Evolutionary conservation across 2,888 invertebrate species (phyloP).

Genomic region (Cabera pusaria): DNA sequence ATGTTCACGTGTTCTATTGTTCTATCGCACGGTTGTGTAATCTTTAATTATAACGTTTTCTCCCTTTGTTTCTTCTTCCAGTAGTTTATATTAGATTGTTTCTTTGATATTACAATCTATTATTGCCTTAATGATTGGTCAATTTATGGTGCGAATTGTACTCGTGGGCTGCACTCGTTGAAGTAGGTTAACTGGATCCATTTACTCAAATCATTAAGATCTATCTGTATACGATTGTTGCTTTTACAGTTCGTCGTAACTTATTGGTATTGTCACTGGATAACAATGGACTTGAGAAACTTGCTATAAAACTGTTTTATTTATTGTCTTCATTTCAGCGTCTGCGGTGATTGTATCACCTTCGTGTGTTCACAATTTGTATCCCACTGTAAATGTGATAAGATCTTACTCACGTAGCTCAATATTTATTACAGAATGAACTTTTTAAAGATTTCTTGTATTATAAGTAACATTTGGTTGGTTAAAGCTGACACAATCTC

Average conservation of each 20-base stretch:
- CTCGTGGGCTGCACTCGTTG: slow-evolving; percentile 31
- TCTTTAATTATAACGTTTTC: slow-evolving; percentile 35
- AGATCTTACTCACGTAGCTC: slow-evolving; percentile 48
- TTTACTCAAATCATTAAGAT: slow-evolving; percentile 30
- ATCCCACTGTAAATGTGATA: slow-evolving; percentile 33
- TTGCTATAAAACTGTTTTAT: slow-evolving; percentile 16
- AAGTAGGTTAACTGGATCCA: slow-evolving; percentile 37
- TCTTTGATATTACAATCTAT: slow-evolving; percentile 14
- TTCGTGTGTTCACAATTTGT: slow-evolving; percentile 26
- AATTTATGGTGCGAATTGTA: slow-evolving; percentile 29
- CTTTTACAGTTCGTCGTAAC: background rate
- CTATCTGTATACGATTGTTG: background rate
- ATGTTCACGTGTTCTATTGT: slow-evolving; percentile 56
- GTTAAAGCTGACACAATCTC: no score
- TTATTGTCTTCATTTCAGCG: slow-evolving; percentile 27
- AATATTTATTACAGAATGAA: no score
- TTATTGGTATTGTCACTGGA: background rate
- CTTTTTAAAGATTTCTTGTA: no score
- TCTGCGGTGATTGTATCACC: slow-evolving; percentile 22
- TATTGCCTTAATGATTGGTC: slow-evolving; percentile 12
- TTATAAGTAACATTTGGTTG: no score
- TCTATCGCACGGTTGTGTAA: slow-evolving; percentile 42
- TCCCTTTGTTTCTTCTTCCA: slow-evolving; percentile 36
- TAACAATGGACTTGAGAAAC: background rate
- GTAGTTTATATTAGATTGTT: slow-evolving; percentile 26